Evolutionary conservation across 2,888 invertebrate species (phyloP), one percentile per base, ranked within the genome.

Genomic region (Microctonus hyperodae): DNA sequence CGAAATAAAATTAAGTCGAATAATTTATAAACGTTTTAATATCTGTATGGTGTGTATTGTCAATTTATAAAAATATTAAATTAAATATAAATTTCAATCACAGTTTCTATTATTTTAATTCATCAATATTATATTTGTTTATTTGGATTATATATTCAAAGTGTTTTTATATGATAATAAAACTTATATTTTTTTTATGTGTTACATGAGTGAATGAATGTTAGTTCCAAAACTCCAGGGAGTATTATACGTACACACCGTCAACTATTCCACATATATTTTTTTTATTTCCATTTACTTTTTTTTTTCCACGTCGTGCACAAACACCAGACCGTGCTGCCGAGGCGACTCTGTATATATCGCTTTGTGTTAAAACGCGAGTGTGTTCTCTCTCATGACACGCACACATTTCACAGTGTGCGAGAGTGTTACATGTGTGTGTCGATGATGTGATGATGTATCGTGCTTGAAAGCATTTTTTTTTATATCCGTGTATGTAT

Each of bases 371-470:
- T 28, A 28, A 3, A 28, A 7, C 28, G 28, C n/a, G n/a, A n/a
- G 40, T 55, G 31, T 56, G 31, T 56, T 55, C 56, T 50, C 48
- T n/a, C 48, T 60, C 50, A 50, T 60, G 60, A 60, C 48, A 48
- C 31, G 48, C 35, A 33, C 35, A 16, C 23, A 33, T 51, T 33
- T 35, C 16, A 33, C 6, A 50, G 51, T 50, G 31, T 31, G 44
- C 25, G n/a, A n/a, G 20, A 40, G 20, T 25, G 23, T 13, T 44
- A n/a, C 40, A 20, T n/a, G 60, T 60, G 58, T 20, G 44, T 44
- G n/a, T 60, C 11, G 1, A 25, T 60, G 60, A n/a, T n/a, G n/a
- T n/a, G 23, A 5, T 31, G 16, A 37, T 35, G 61, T 31, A 23
- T 13, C 23, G 7, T 40, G 58, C 40, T 28, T 25, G 28, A 28